phyloP scores from a whole-genome alignment of 2,888 invertebrate genomes.

The Conops quadrifasciatus region DNA sequence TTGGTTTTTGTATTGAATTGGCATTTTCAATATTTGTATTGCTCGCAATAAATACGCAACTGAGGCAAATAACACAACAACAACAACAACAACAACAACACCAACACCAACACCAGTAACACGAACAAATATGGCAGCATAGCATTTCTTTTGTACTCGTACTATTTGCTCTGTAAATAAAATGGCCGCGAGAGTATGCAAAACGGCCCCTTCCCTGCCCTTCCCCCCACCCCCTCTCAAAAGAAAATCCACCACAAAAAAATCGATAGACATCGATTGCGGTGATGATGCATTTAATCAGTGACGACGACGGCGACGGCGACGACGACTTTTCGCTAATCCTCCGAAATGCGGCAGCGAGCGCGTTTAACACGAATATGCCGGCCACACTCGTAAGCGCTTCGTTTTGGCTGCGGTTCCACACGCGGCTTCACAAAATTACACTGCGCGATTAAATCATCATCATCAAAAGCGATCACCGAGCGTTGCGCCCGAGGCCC shows the following conservation, averaged over 20 bases:
- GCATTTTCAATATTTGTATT: slow-evolving; percentile 11
- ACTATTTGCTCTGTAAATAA: background rate
- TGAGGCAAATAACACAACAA: background rate
- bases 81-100: too few relatives aligned
- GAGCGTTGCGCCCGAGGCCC: too few relatives aligned
- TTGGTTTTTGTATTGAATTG: slow-evolving; percentile 18
- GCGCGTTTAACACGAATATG: background rate
- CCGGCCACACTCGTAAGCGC: too few relatives aligned
- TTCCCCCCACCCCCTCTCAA: too few relatives aligned
- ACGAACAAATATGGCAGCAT: background rate
- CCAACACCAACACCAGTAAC: too few relatives aligned
- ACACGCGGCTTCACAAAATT: background rate
- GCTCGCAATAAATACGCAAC: slow-evolving; percentile 8
- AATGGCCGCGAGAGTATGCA: background rate
- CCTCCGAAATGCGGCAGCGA: background rate
- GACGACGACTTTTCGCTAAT: background rate
- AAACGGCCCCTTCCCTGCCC: too few relatives aligned
- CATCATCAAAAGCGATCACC: background rate
- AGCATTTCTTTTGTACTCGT: background rate
- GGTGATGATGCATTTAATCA: background rate
- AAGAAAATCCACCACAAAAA: background rate
- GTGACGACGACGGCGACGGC: background rate
- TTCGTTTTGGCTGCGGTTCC: too few relatives aligned
- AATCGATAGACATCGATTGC: background rate
- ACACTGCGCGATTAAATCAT: background rate